phyloP scores from a whole-genome alignment of 2,797 vertebrate genomes.

The Karalla daura region DNA sequence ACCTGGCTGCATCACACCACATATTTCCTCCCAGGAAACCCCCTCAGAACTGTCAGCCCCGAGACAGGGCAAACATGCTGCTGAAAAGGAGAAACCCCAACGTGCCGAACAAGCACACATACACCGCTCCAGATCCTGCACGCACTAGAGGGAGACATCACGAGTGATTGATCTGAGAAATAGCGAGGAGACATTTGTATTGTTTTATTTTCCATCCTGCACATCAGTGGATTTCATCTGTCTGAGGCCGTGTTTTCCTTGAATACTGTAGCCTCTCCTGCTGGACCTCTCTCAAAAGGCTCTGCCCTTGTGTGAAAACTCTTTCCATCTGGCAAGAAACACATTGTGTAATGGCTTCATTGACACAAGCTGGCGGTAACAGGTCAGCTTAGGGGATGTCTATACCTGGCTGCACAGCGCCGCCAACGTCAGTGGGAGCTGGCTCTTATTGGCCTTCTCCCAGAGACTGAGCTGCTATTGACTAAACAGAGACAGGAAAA shows the following conservation, averaged over 20 bases:
- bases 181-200: conserved; percentile 30
- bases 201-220: conserved; percentile 36
- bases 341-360: conserved; percentile 55
- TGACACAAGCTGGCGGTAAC: conserved; percentile 37
- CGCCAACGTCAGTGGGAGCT: conserved; percentile 21
- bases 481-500: conserved; percentile 61
- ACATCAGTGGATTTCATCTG: conserved; percentile 47
- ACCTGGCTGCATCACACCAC: conserved; percentile 59
- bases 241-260: conserved; percentile 20
- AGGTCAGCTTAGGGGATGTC: conserved; percentile 37
- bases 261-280: conserved; percentile 3
- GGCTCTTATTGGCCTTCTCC: conserved; percentile 37
- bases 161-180: conserved; percentile 55
- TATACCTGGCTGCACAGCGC: conserved; percentile 51
- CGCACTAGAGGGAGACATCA: conserved; percentile 27
- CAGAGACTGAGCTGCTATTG: conserved; percentile 48
- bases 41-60: conserved; percentile 34
- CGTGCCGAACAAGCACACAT: conserved; percentile 40
- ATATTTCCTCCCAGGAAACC: conserved; percentile 73
- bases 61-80: conserved; percentile 59
- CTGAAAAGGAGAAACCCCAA: conserved; percentile 53
- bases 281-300: conserved; percentile 13
- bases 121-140: conserved; percentile 15
- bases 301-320: conserved; percentile 39
- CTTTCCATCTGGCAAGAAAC: conserved; percentile 47